phyloP scores from a whole-genome alignment of 2,888 invertebrate genomes.

The Bibio marci region DNA sequence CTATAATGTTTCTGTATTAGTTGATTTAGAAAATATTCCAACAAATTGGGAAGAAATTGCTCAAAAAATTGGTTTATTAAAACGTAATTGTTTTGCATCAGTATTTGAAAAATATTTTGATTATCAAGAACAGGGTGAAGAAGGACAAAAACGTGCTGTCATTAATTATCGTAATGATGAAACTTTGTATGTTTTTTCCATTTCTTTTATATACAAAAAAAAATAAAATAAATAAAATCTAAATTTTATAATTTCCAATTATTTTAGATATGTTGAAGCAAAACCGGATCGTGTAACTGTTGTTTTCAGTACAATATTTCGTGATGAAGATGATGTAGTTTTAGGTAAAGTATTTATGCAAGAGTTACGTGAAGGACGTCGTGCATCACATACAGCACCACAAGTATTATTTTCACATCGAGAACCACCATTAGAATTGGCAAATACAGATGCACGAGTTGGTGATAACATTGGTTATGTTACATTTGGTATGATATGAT shows the following conservation, averaged over 20 bases:
- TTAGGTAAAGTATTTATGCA: constrained; percentile 99
- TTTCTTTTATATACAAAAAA: too few species aligned
- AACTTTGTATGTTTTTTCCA: constrained; percentile 68
- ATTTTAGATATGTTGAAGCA: constrained; percentile 85
- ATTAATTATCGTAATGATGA: constrained; percentile 98
- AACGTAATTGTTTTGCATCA: constrained; percentile 97
- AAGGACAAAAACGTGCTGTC: constrained; percentile 84
- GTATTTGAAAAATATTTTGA: constrained; percentile 99
- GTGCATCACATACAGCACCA: constrained; percentile 88
- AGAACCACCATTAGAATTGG: constrained; percentile 90
- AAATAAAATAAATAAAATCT: too few species aligned
- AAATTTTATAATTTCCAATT: too few species aligned
- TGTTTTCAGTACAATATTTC: constrained; percentile 96
- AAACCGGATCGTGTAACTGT: constrained; percentile 97
- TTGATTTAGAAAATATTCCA: constrained; percentile 87
- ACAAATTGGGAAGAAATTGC: constrained; percentile 76
- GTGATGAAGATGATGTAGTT: constrained; percentile 94
- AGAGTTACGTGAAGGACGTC: constrained; percentile 93
- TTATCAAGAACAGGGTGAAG: constrained; percentile 84
- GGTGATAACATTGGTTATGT: constrained; percentile 99
- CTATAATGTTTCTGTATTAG: constrained; percentile 84
- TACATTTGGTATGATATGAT: constrained; percentile 91
- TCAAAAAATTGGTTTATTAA: constrained; percentile 82
- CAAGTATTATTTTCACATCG: constrained; percentile 84
- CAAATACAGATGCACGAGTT: constrained; percentile 80